Evolutionary conservation across 2,113 vertebrate species (phyloP), one percentile per base, ranked within the genome.

Genomic region (Theristicus caerulescens): DNA sequence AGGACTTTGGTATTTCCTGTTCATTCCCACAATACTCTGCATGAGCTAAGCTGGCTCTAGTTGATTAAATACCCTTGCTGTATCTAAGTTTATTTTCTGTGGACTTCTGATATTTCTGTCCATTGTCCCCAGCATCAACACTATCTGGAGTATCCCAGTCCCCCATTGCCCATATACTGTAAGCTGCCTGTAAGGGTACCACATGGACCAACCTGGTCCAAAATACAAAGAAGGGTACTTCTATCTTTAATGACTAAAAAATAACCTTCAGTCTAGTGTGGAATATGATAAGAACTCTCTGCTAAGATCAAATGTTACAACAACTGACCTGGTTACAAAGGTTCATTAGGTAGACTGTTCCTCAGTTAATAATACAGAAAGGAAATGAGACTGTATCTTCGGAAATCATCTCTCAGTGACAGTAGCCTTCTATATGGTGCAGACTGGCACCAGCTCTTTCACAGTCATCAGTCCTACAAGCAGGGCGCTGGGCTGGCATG

Each of bases 21-120:
- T 95, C 81, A 78, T 94, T 95, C 72, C 57, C 72, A 92, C 96
- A 95, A 97, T 94, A 92, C 17, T 64, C 51, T 51, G n/a, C 19
- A 65, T 49, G 58, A 93, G 49, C 54, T 95, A 97, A 92, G 36
- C 18, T 86, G 54, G 31, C 44, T 88, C 44, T 76, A 76, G 29
- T 42, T 83, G 47, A 81, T 78, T 80, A 88, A 96, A 93, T 58
- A 74, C 3, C 7, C 34, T 49, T 93, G 81, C 44, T 89, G 40
- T 94, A 84, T 38, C 65, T 87, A 78, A 91, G 52, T 74, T 91
- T 82, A 61, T 49, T 64, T 91, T 76, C 73, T 87, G 19, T 69
- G 66, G 73, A 69, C 65, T 78, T 86, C 29, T 34, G 21, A 67
- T 93, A 81, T 89, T 64, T 82, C 67, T 85, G 15, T 44, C 59